Conservation (phyloP, 2,888 invertebrate genomes). For the Melanotus villosus region DNA sequence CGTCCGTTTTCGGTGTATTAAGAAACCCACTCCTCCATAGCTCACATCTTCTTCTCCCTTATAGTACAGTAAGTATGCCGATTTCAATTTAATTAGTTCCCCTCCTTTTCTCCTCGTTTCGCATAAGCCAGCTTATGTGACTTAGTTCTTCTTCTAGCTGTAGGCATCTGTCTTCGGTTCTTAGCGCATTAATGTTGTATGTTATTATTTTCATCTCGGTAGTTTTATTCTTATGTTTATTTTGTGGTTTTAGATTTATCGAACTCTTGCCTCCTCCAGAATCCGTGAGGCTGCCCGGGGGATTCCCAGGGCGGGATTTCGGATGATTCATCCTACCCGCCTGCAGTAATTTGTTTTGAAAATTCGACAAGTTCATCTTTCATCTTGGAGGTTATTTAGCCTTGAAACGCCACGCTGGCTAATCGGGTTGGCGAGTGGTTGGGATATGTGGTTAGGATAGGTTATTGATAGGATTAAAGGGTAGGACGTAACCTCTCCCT, state of each 20-base stretch:
- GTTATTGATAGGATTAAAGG: neutral
- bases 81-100: neutral
- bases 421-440: too few relatives aligned
- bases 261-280: neutral
- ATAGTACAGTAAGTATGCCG: neutral
- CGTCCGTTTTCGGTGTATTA: neutral
- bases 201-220: neutral
- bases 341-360: neutral
- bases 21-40: conserved; percentile 1
- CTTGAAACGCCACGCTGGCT: neutral
- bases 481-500: too few relatives aligned
- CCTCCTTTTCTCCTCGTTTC: neutral
- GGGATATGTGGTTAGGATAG: neutral
- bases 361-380: neutral
- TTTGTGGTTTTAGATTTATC: too few relatives aligned
- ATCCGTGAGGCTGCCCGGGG: neutral
- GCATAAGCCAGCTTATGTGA: neutral
- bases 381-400: neutral
- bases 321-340: neutral
- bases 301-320: neutral
- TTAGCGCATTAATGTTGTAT: neutral
- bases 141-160: conserved; percentile 1
- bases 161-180: conserved; percentile 1
- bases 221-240: conserved; percentile 1
- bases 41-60: conserved; percentile 1